Evolutionary conservation across 2,797 vertebrate species (phyloP).

Genomic region (Arrhamphus sclerolepis): DNA sequence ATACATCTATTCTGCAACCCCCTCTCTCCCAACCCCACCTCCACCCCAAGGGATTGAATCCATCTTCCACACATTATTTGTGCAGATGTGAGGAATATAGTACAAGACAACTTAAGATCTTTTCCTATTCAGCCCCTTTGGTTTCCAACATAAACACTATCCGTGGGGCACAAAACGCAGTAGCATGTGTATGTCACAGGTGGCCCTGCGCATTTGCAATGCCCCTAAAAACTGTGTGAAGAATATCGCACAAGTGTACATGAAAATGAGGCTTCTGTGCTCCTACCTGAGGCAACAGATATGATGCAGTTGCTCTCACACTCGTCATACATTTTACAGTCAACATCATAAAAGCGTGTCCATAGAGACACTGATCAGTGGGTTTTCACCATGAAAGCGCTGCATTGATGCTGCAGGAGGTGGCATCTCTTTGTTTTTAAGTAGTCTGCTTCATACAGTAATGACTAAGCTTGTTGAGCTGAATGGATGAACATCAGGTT

Average conservation of each 20-base stretch:
- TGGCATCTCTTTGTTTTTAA: neutral
- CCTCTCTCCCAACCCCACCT: too few species aligned
- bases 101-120: neutral
- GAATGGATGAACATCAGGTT: neutral
- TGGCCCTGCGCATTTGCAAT: neutral
- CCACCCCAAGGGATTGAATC: neutral
- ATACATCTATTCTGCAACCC: too few species aligned
- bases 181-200: neutral
- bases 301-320: neutral
- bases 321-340: slow-evolving; percentile 11
- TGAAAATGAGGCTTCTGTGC: neutral
- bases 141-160: slow-evolving; percentile 13
- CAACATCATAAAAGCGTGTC: slow-evolving; percentile 5
- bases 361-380: neutral
- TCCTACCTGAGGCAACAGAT: neutral
- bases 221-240: neutral
- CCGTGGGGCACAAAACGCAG: neutral
- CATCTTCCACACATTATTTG: slow-evolving; percentile 2
- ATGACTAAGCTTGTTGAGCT: slow-evolving; percentile 2
- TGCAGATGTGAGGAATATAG: neutral
- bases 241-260: neutral
- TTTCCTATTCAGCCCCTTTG: slow-evolving; percentile 1
- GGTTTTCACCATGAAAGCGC: neutral
- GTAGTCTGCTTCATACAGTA: slow-evolving; percentile 6
- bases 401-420: neutral